These are phyloP conservation scores for Ictalurus furcatus DNA, from an alignment of 2,113 vertebrate genomes.

Conservation along the genomic window DNA sequence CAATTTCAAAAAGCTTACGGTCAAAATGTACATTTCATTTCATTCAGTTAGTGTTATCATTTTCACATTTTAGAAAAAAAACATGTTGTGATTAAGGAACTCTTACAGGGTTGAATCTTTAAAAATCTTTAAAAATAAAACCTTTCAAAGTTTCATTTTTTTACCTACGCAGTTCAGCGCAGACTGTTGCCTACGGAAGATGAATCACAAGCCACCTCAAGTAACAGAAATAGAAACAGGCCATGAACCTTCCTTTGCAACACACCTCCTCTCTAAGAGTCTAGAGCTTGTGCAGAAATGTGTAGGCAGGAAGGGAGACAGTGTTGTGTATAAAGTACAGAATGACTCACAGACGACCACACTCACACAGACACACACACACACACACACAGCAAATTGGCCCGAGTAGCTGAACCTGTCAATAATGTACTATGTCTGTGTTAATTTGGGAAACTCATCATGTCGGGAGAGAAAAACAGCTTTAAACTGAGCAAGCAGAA, in stretches of 20 bases:
- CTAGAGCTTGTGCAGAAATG: background rate
- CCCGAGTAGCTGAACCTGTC: background rate
- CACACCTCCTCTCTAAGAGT: conserved; percentile 33
- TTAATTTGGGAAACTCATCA: background rate
- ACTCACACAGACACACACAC: background rate
- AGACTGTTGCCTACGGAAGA: conserved; percentile 28
- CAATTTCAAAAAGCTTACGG: background rate
- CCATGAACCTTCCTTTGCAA: conserved; percentile 35
- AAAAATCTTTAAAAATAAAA: background rate
- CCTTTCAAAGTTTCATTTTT: background rate
- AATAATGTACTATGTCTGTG: conserved; percentile 3
- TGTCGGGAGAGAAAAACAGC: background rate
- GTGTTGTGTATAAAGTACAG: background rate
- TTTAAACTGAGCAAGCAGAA: background rate
- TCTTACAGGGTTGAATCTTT: background rate
- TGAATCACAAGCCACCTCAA: conserved; percentile 16
- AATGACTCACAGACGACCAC: conserved; percentile 33
- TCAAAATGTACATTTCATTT: background rate
- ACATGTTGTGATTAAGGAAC: background rate
- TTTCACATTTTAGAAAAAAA: background rate
- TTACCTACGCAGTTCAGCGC: conserved; percentile 14
- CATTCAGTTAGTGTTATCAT: background rate
- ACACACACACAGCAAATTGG: background rate
- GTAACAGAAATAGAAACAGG: conserved; percentile 45
- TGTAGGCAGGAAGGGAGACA: conserved; percentile 8